Percentiles rank a stretch among this genome's conserved stretches.
Conservation (phyloP, 1,140 invertebrate genomes). For the Elymnias hypermnestra region DNA sequence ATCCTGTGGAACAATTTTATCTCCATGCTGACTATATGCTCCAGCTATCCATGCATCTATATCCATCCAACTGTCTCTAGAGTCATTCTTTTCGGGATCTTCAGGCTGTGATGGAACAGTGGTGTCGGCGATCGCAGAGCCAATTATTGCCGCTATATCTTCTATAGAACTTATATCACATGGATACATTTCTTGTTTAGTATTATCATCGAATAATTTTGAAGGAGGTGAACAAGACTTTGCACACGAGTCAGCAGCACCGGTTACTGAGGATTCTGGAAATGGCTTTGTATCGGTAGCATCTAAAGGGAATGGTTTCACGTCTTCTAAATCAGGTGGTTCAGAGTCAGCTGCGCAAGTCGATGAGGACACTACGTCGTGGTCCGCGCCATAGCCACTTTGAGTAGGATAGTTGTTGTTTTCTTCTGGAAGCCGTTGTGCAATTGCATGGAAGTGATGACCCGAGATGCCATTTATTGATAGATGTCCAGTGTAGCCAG, state of each 20-base stretch:
- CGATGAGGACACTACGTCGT: conserved; percentile 82
- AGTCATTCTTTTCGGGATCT: conserved; percentile 80
- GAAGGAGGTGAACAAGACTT: conserved; percentile 63
- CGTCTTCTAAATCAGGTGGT: conserved; percentile 74
- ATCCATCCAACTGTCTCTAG: conserved; percentile 87
- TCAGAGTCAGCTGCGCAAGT: conserved; percentile 79
- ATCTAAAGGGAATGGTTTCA: conserved; percentile 78
- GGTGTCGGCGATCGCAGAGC: conserved; percentile 92
- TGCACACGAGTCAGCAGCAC: conserved; percentile 60
- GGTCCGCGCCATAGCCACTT: conserved; percentile 77
- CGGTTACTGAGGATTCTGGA: conserved; percentile 42
- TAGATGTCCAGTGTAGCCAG: conserved; percentile 87
- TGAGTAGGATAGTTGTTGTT: conserved; percentile 82
- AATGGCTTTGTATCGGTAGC: conserved; percentile 73
- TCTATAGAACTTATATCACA: conserved; percentile 85
- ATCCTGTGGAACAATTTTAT: conserved; percentile 79
- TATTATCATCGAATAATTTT: conserved; percentile 59
- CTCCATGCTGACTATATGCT: conserved; percentile 80
- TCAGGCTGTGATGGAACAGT: conserved; percentile 84
- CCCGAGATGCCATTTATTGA: conserved; percentile 90
- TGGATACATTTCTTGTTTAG: conserved; percentile 74
- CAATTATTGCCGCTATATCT: conserved; percentile 91
- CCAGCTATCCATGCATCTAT: conserved; percentile 89
- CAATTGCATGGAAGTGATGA: conserved; percentile 90
- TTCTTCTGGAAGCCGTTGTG: conserved; percentile 80